Conservation (phyloP, 2,113 vertebrate genomes). For the Oryzias javanicus region DNA sequence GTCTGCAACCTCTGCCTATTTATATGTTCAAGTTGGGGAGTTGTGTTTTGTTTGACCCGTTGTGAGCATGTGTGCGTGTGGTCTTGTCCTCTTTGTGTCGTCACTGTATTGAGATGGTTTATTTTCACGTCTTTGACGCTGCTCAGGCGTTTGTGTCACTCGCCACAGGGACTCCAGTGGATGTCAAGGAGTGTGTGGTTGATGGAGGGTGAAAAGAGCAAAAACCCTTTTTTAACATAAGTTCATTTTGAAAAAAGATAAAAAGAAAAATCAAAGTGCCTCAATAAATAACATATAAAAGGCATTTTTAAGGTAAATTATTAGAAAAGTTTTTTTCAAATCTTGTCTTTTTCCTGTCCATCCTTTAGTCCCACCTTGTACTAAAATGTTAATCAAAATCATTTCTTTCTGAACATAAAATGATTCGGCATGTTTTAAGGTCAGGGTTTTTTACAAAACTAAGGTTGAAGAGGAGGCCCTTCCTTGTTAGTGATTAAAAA, state of each 20-base stretch:
- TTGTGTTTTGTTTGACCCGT: conserved; percentile 34
- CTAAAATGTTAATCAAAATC: no score
- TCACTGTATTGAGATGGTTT: conserved; percentile 46
- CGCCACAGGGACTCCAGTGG: conserved; percentile 12
- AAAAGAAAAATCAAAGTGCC: no score
- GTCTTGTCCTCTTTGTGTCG: conserved; percentile 35
- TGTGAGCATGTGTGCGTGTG: conserved; percentile 35
- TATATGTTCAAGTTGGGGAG: conserved; percentile 43
- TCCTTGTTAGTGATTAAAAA: no score
- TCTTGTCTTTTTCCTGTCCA: no score
- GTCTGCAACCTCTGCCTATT: conserved; percentile 34
- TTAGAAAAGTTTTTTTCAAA: no score
- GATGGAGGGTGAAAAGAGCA: background rate
- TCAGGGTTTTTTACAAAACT: background rate
- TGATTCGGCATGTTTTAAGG: no score
- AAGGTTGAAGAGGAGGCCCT: background rate
- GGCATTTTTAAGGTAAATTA: no score
- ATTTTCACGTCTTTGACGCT: conserved; percentile 49
- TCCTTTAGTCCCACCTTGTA: no score
- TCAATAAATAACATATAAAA: no score
- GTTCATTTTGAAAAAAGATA: no score
- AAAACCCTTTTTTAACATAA: background rate
- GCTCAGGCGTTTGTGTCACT: conserved; percentile 37
- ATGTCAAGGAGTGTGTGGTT: conserved; percentile 11
- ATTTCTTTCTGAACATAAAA: no score